Conservation (phyloP, 2,797 vertebrate genomes). For the Acomys russatus region DNA sequence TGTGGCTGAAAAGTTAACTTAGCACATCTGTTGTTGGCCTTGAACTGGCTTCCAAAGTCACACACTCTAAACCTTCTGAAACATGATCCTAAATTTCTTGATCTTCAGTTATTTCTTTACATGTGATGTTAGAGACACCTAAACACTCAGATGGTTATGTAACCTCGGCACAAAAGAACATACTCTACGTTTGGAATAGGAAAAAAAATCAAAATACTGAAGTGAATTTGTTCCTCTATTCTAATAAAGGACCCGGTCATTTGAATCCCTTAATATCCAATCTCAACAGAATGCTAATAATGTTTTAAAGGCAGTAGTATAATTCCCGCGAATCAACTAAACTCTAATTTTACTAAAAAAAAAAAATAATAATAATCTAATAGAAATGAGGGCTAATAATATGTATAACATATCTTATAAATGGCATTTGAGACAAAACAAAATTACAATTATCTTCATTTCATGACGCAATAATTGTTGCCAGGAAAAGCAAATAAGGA, state of each 20-base stretch:
- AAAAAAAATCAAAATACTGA: constrained; percentile 74
- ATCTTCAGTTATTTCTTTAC: constrained; percentile 32
- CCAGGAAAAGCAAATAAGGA: constrained; percentile 83
- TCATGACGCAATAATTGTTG: constrained; percentile 82
- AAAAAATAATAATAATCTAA: constrained; percentile 86
- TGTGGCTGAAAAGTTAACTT: not conserved
- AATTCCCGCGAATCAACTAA: constrained; percentile 84
- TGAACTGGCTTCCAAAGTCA: not conserved
- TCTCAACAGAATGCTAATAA: constrained; percentile 85
- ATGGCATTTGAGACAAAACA: constrained; percentile 83
- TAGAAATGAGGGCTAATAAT: constrained; percentile 94
- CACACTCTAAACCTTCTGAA: constrained; percentile 44
- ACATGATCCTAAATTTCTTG: not conserved
- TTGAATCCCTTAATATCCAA: constrained; percentile 78
- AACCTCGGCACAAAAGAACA: constrained; percentile 55
- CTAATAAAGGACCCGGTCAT: constrained; percentile 78
- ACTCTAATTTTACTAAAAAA: constrained; percentile 88
- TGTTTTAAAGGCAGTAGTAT: constrained; percentile 82
- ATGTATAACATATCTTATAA: constrained; percentile 88
- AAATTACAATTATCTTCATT: constrained; percentile 86
- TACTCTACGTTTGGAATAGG: constrained; percentile 15
- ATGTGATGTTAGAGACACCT: not conserved
- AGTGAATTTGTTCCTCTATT: constrained; percentile 78
- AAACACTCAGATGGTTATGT: constrained; percentile 34
- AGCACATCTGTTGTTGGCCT: not conserved